These are phyloP conservation scores for Tachina fera DNA, from an alignment of 2,888 invertebrate species.

Conservation along the genomic window DNA sequence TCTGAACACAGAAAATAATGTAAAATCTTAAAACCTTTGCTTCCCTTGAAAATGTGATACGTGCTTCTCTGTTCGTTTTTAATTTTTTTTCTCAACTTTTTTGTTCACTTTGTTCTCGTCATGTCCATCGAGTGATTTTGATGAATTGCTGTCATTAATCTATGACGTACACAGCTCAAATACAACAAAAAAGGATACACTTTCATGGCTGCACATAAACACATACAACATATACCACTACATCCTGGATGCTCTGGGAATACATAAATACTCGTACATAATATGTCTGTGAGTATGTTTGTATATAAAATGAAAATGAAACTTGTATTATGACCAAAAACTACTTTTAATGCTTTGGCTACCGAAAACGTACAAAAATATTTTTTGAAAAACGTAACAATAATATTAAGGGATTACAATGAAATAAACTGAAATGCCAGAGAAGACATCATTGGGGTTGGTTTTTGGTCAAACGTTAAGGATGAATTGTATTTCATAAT, in stretches of 20 bases:
- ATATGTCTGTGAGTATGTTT: not conserved
- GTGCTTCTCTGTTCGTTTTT: conserved; percentile 42
- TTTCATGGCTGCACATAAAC: conserved; percentile 13
- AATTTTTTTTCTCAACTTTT: conserved; percentile 15
- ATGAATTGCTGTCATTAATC: conserved; percentile 82
- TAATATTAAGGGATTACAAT: conserved; percentile 66
- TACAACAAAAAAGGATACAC: conserved; percentile 67
- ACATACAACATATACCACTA: conserved; percentile 68
- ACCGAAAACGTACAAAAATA: conserved; percentile 45
- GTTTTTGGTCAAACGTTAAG: conserved; percentile 52
- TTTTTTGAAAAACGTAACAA: conserved; percentile 41
- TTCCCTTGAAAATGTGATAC: conserved; percentile 42
- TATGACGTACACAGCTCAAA: conserved; percentile 83
- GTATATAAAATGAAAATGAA: conserved; percentile 28
- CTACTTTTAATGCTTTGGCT: conserved; percentile 57
- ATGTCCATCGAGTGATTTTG: conserved; percentile 82
- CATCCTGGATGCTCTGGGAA: conserved; percentile 52
- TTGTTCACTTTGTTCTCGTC: conserved; percentile 75
- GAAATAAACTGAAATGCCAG: conserved; percentile 53
- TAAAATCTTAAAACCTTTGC: conserved; percentile 42
- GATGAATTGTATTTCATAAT: conserved; percentile 39
- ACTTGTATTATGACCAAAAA: conserved; percentile 62
- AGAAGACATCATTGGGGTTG: conserved; percentile 58
- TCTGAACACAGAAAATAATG: conserved; percentile 29
- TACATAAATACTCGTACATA: conserved; percentile 13